Conservation (phyloP, 2,888 invertebrate genomes). For the Aphodius sticticus region DNA sequence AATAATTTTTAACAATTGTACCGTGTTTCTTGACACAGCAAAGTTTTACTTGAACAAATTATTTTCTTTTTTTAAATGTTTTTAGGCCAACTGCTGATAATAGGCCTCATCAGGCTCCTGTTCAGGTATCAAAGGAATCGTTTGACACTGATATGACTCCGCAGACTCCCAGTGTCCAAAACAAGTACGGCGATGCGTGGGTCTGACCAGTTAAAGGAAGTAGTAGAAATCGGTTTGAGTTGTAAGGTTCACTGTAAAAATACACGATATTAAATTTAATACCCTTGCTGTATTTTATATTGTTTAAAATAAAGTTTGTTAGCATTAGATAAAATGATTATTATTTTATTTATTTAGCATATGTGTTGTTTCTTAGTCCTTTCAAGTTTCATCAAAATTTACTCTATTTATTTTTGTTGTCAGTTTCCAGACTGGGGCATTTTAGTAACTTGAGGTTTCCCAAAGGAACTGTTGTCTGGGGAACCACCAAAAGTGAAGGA, state of each 20-base stretch:
- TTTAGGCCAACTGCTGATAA: conserved; percentile 28
- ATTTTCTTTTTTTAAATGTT: not conserved
- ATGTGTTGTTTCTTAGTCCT: too few relatives aligned
- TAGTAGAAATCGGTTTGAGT: not conserved
- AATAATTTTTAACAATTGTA: too few relatives aligned
- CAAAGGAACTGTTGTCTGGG: too few relatives aligned
- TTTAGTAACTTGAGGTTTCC: too few relatives aligned
- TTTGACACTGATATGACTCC: conserved; percentile 26
- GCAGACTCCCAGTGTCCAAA: conserved; percentile 35
- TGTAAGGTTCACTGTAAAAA: not conserved
- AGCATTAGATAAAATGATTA: not conserved
- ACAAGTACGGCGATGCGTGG: conserved; percentile 42
- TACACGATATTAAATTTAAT: not conserved
- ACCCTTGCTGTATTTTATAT: not conserved
- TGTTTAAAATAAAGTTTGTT: not conserved
- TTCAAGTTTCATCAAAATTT: too few relatives aligned
- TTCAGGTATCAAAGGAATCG: not conserved
- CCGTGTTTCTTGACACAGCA: too few relatives aligned
- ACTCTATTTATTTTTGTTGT: too few relatives aligned
- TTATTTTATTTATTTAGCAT: too few relatives aligned
- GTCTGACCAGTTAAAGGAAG: not conserved
- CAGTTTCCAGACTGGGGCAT: too few relatives aligned
- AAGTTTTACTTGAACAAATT: not conserved
- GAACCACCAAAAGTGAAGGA: too few relatives aligned
- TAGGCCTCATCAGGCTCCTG: conserved; percentile 22